Base-by-base conservation (phyloP, 1,140 invertebrate species). In the Halesus radiatus region DNA sequence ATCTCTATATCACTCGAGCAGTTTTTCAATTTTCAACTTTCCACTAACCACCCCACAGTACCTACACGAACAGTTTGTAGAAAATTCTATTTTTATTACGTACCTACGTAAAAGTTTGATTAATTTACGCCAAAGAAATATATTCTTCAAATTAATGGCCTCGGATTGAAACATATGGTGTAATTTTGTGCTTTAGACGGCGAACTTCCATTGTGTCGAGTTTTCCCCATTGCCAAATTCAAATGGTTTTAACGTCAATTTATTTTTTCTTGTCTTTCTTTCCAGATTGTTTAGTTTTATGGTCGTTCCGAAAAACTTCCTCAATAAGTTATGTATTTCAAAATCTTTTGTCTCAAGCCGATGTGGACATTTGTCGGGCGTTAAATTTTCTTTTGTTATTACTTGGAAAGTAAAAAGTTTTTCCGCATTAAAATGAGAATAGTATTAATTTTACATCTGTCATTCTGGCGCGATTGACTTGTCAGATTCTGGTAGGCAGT, bases 101-200 rank as follows among this genome's bases (percentile, higher is more conserved):
- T 26, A 23, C 20, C 6, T 3, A 15, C n/a, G 26, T 2, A 29
- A 66, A 37, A 66, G 26, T 37, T 66, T 66, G 32, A 66, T 66
- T 66, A 66, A 66, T 66, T 26, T 66, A 22, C 8, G 62, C 62
- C 62, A 32, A 37, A 32, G 29, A 66, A 26, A 66, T 66, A 26
- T 26, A 66, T 66, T 66, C 29, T n/a, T 66, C 16, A 66, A 66
- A 66, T 2, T 66, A 66, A 66, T 66, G 62, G 62, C 62, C 16
- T 66, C 62, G 29, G 5, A 66, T 66, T 32, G 62, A 23, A 66
- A 66, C 62, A 66, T 7, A 37, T 64, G 60, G 60, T 29, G 60
- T 64, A 64, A 64, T 66, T 66, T 66, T 22, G 32, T 18, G 22
- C 26, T 29, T 22, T 26, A 13, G 16, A 66, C n/a, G 26, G 62